Evolutionary conservation across 2,113 vertebrate genomes (phyloP).

Genomic region (Nothocercus julius): DNA sequence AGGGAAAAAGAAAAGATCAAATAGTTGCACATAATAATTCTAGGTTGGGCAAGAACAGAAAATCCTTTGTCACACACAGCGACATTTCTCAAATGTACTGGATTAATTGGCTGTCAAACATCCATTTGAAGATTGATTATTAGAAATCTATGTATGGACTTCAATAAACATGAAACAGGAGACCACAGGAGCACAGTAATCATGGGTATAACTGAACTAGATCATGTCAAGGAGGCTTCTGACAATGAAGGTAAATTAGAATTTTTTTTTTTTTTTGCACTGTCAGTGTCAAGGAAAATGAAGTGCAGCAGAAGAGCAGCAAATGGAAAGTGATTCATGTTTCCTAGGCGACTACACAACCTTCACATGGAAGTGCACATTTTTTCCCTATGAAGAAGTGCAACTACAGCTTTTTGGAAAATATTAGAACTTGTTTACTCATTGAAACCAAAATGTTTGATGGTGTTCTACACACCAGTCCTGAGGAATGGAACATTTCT

Average conservation of each 20-base stretch:
- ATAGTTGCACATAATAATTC: neutral
- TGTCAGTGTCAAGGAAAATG: neutral
- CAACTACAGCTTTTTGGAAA: neutral
- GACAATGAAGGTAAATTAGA: neutral
- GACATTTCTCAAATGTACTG: neutral
- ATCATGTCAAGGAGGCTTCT: neutral
- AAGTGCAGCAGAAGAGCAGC: neutral
- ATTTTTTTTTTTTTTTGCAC: neutral
- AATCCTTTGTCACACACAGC: neutral
- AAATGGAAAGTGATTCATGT: neutral
- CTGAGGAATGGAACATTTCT: neutral
- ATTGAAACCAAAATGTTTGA: slow-evolving; percentile 10
- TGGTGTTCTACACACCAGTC: neutral
- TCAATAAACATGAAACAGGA: neutral
- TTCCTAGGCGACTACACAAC: neutral
- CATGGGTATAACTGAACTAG: neutral
- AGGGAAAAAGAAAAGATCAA: neutral
- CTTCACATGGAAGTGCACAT: neutral
- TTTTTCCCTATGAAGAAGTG: neutral
- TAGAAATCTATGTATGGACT: neutral
- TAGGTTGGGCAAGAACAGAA: neutral
- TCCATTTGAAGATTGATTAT: neutral
- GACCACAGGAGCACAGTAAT: neutral
- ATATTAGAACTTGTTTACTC: slow-evolving; percentile 29
- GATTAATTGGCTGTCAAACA: neutral